Evolutionary conservation across 2,113 vertebrate species (phyloP), one percentile per base, ranked within the genome.

Genomic region (Pogona vitticeps): DNA sequence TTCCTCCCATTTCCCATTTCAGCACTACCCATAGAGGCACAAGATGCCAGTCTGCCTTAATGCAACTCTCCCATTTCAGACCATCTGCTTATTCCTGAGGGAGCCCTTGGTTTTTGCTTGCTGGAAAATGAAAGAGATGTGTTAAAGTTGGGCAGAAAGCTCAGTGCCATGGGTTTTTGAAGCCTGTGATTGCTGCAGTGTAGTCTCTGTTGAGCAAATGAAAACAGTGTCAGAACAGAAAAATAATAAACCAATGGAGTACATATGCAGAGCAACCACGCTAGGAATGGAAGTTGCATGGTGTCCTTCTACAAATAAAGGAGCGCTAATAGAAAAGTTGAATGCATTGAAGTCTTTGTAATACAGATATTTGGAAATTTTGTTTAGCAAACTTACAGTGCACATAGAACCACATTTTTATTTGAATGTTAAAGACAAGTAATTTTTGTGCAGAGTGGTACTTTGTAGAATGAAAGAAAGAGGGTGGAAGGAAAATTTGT

Each of bases 111-210:
- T 79, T 85, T 67, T 40, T 89, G 83, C 59, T 94, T 86, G 87
- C 31, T 52, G 3, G 90, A 88, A 90, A 91, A 91, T 1, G 0
- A 88, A 88, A 91, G n/a, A 0, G 0, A 71, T 72, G 87, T 31
- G 76, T 76, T 87, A 78, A 86, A 20, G 2, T 33, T n/a, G 56
- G 82, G 85, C 89, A 46, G 84, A 90, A 91, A 75, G 23, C 89
- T 40, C 13, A 72, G 59, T 6, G 1, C 56, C 58, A 73, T 79
- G 56, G 46, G 87, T 31, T 6, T 46, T 28, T 52, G 42, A 40
- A 70, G 28, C 77, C 31, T 31, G 0, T 0, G 0, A 40, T 63
- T 86, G 59, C 85, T 79, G 9, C 0, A 0, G 85, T 75, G 56
- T 71, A 73, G 82, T 68, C 52, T 67, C 26, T 81, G 21, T 65